Conservation (phyloP, 2,113 vertebrate species). For the Peromyscus californicus region DNA sequence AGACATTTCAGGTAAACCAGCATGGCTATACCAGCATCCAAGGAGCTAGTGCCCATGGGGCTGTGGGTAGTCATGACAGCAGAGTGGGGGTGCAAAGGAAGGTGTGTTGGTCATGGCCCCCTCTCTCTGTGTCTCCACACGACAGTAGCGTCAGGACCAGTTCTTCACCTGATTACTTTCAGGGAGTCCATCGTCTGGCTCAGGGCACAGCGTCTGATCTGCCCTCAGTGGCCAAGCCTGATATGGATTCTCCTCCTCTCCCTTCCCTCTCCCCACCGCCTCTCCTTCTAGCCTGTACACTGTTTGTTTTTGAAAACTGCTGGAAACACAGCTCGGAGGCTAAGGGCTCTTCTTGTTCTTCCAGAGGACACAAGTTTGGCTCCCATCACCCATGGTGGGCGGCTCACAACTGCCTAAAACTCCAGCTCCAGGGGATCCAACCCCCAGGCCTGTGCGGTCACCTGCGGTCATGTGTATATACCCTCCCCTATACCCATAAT, state of each 20-base stretch:
- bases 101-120: neutral
- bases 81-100: neutral
- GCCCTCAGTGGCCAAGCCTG: neutral
- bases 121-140: neutral
- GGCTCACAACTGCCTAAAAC: neutral
- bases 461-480: neutral
- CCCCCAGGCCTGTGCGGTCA: neutral
- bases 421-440: neutral
- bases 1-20: neutral
- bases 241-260: neutral
- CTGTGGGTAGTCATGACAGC: neutral
- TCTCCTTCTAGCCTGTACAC: neutral
- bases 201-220: neutral
- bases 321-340: neutral
- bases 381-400: neutral
- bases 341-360: neutral
- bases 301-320: neutral
- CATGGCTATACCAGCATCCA: neutral
- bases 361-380: neutral
- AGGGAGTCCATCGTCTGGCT: neutral
- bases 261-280: neutral
- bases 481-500: no score
- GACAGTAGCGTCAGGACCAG: neutral
- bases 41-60: neutral
- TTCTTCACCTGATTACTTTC: neutral